phyloP scores from a whole-genome alignment of 2,888 invertebrate species.

The Spodoptera picta region DNA sequence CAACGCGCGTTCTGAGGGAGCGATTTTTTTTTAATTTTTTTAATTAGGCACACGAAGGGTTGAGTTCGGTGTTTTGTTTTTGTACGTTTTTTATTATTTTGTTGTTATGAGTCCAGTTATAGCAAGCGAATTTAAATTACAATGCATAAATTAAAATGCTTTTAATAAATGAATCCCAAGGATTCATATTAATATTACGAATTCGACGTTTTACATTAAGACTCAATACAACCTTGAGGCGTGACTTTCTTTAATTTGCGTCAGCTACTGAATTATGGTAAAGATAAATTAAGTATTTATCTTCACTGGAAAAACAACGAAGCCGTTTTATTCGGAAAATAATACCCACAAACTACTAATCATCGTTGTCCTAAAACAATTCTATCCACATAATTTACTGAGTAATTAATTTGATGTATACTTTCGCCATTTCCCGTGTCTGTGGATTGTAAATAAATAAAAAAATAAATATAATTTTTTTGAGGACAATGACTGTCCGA shows the following conservation, averaged over 20 bases:
- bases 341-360: conserved; percentile 15
- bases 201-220: conserved; percentile 20
- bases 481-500: conserved; percentile 87
- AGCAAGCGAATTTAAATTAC: conserved; percentile 48
- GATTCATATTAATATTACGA: conserved; percentile 32
- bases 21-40: conserved; percentile 82
- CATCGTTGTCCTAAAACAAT: conserved; percentile 31
- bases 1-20: conserved; percentile 87
- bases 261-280: too few species aligned
- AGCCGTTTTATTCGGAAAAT: conserved; percentile 9
- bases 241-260: neutral
- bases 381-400: conserved; percentile 63
- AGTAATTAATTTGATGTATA: conserved; percentile 83
- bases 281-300: neutral
- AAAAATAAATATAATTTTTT: conserved; percentile 69
- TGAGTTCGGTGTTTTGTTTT: conserved; percentile 59
- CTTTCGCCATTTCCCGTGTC: conserved; percentile 72
- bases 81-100: conserved; percentile 53
- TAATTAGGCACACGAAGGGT: conserved; percentile 80
- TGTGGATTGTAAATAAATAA: conserved; percentile 74
- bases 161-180: conserved; percentile 42
- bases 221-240: neutral
- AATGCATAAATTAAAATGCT: conserved; percentile 52
- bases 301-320: neutral
- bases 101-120: conserved; percentile 49